phyloP scores from a whole-genome alignment of 2,797 vertebrate species.

The Diplodus puntazzo region DNA sequence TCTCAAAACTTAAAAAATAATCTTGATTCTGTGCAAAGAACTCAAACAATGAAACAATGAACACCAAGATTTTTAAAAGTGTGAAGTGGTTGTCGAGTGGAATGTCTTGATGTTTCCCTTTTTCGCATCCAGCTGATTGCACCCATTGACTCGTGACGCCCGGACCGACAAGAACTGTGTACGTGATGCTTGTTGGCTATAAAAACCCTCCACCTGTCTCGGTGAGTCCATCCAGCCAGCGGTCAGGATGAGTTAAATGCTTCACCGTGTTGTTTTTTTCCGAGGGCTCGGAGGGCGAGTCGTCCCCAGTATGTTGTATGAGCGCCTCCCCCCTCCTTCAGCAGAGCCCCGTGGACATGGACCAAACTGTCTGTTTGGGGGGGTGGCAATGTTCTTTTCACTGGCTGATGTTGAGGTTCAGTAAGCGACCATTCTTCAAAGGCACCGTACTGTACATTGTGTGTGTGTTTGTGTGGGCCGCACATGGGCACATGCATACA shows the following conservation, averaged over 20 bases:
- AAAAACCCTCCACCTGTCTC: slow-evolving; percentile 38
- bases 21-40: slow-evolving; percentile 75
- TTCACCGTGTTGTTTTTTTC: slow-evolving; percentile 25
- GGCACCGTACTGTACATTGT: slow-evolving; percentile 86
- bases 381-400: slow-evolving; percentile 61
- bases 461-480: slow-evolving; percentile 59
- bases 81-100: slow-evolving; percentile 46
- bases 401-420: slow-evolving; percentile 75
- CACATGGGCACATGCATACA: slow-evolving; percentile 78
- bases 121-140: slow-evolving; percentile 54
- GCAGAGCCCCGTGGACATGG: slow-evolving; percentile 40
- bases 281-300: slow-evolving; percentile 20
- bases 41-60: slow-evolving; percentile 42
- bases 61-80: slow-evolving; percentile 30
- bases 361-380: slow-evolving; percentile 24
- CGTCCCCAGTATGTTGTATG: slow-evolving; percentile 7
- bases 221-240: slow-evolving; percentile 53
- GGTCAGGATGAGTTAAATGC: slow-evolving; percentile 47
- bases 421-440: slow-evolving; percentile 80
- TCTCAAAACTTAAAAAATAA: slow-evolving; percentile 35
- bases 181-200: slow-evolving; percentile 46
- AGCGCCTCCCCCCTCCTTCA: slow-evolving; percentile 30
- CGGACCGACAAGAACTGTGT: slow-evolving; percentile 37
- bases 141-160: slow-evolving; percentile 30
- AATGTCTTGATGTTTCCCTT: slow-evolving; percentile 68